A percentile compares a stretch with the other conserved stretches of the same genome.
Conservation (phyloP, 2,113 vertebrate genomes). For the Rhinolophus ferrumequinum region DNA sequence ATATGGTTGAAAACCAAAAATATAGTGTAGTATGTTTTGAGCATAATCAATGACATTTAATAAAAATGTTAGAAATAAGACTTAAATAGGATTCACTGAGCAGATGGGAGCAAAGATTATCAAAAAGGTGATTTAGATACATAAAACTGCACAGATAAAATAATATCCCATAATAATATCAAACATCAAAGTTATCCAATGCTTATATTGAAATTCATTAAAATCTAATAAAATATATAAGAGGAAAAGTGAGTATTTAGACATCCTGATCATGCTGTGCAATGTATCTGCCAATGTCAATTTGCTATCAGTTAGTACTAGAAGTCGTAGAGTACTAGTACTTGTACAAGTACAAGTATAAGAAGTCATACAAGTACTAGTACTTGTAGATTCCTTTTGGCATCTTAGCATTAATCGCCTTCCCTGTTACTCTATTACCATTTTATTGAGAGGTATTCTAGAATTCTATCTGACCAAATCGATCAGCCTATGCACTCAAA, state of each 20-base stretch:
- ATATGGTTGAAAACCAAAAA: conserved; percentile 5
- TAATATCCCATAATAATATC: neutral
- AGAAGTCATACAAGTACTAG: too few species aligned
- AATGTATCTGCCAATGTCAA: neutral
- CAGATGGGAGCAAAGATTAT: neutral
- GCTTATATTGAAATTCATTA: neutral
- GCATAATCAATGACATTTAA: neutral
- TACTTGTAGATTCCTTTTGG: neutral
- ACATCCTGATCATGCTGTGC: neutral
- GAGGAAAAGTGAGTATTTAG: neutral
- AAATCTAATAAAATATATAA: neutral
- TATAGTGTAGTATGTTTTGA: neutral
- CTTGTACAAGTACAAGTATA: too few species aligned
- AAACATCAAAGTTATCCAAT: neutral
- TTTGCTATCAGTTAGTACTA: neutral
- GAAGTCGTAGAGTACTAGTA: too few species aligned
- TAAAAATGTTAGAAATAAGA: neutral
- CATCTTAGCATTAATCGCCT: neutral
- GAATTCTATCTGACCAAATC: neutral
- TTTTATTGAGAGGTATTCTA: neutral
- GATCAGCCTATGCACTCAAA: neutral
- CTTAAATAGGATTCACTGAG: neutral
- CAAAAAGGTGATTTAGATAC: neutral
- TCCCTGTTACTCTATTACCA: neutral
- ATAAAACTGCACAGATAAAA: neutral